Base-by-base conservation (phyloP, 2,888 invertebrate genomes). In the Drosophila maculinotata region DNA sequence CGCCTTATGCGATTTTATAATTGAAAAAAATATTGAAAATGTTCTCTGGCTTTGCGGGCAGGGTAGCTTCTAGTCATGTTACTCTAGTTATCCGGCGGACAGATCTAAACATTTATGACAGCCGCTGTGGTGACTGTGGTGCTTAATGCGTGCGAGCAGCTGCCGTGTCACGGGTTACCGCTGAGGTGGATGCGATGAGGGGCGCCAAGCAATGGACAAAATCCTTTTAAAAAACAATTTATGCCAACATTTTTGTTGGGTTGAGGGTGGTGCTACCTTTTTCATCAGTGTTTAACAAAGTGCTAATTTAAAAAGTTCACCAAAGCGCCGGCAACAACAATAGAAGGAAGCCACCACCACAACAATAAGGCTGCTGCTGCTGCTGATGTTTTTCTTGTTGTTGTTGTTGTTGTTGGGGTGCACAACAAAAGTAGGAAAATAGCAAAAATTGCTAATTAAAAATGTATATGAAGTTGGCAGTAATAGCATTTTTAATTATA, bases 371-470 rank as follows among this genome's bases (percentile, higher is more conserved):
- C 28, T 53, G 42, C 25, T 25, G 48, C 17, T 44, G 39, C n/a
- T 15, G 45, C 33, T 66, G 49, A 26, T 31, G 33, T 15, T 56
- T 41, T 30, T 33, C 47, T 14, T 17, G 52, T 14, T 45, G 47
- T 14, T 33, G 44, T 30, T 59, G 52, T 28, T 41, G 33, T 23
- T 59, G 45, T 54, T 52, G 45, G 69, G 58, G 56, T 41, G 59
- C 36, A 57, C 66, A 69, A 81, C 79, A 85, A 85, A 80, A 84
- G 89, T 87, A 87, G 90, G 78, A 88, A 87, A 89, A 89, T 89
- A 90, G 90, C 89, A 89, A 89, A 89, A 90, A 89, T 89, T 89
- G 86, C 90, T 90, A 90, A 90, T 90, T 90, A 90, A 90, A 90
- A 90, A 90, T 90, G 87, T 90, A 90, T 90, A 88, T 87, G 87